A percentile compares a stretch with the other conserved stretches of the same genome.
phyloP scores from a whole-genome alignment of 1,140 invertebrate species.

The Pseudoatta argentina region DNA sequence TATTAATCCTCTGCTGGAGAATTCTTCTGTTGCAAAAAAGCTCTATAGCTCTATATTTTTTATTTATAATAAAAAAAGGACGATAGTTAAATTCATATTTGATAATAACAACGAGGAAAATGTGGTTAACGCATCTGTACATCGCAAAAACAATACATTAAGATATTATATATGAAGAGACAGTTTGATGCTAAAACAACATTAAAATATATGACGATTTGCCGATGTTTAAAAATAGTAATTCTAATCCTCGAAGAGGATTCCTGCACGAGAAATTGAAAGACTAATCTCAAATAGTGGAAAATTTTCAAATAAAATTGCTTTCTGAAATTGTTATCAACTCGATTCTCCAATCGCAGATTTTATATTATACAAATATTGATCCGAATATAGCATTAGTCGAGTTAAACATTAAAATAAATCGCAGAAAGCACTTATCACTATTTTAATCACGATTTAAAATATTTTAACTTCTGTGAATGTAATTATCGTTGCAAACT shows the following conservation, averaged over 20 bases:
- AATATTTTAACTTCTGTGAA: constrained; percentile 22
- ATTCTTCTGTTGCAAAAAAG: background rate
- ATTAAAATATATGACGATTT: constrained; percentile 7
- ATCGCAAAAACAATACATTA: background rate
- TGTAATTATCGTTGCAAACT: constrained; percentile 27
- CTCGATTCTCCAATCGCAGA: background rate
- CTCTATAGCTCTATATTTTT: too few species aligned
- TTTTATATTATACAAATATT: constrained; percentile 29
- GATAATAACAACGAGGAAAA: background rate
- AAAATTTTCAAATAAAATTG: background rate
- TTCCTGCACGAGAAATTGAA: constrained; percentile 4
- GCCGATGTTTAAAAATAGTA: background rate
- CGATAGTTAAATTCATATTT: background rate
- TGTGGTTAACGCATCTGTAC: background rate
- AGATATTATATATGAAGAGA: background rate
- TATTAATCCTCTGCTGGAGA: background rate
- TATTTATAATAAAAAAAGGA: background rate
- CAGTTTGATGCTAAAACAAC: background rate
- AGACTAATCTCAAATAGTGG: too few species aligned
- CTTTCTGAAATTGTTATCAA: background rate
- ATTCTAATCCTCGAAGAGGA: background rate
- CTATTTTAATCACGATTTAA: constrained; percentile 28
- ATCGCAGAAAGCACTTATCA: constrained; percentile 20
- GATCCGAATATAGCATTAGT: constrained; percentile 11
- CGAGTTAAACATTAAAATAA: constrained; percentile 30